Conservation (phyloP, 2,797 vertebrate species). For the Gila robusta region DNA sequence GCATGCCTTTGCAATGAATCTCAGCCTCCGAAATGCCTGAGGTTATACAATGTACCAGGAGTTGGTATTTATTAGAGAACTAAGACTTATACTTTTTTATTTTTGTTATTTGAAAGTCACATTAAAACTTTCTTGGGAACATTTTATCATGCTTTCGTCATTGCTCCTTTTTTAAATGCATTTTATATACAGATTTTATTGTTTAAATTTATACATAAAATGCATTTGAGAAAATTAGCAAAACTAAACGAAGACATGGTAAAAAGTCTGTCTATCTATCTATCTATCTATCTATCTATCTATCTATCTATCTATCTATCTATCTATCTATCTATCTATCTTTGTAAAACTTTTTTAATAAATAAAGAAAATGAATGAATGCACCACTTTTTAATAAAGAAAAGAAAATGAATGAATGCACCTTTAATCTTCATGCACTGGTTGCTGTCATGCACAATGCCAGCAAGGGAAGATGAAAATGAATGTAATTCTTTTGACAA, state of each 20-base stretch:
- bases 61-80: not conserved
- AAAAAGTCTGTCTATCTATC: too few relatives aligned
- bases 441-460: not conserved
- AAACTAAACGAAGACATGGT: too few relatives aligned
- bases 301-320: too few relatives aligned
- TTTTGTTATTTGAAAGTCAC: not conserved
- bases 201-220: not conserved
- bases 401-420: slow-evolving; percentile 2
- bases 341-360: too few relatives aligned
- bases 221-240: not conserved
- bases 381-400: not conserved
- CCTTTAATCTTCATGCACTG: slow-evolving; percentile 24
- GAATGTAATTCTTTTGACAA: slow-evolving; percentile 8
- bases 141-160: not conserved
- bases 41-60: not conserved
- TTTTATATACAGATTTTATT: not conserved
- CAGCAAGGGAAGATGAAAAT: slow-evolving; percentile 17
- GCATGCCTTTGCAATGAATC: not conserved
- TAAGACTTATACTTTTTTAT: not conserved
- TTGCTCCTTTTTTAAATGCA: not conserved
- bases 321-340: too few relatives aligned
- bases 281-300: too few relatives aligned
- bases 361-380: too few relatives aligned
- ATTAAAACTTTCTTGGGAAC: not conserved
- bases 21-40: not conserved